Evolutionary conservation across 1,140 invertebrate genomes (phyloP).

Genomic region (Atta cephalotes): DNA sequence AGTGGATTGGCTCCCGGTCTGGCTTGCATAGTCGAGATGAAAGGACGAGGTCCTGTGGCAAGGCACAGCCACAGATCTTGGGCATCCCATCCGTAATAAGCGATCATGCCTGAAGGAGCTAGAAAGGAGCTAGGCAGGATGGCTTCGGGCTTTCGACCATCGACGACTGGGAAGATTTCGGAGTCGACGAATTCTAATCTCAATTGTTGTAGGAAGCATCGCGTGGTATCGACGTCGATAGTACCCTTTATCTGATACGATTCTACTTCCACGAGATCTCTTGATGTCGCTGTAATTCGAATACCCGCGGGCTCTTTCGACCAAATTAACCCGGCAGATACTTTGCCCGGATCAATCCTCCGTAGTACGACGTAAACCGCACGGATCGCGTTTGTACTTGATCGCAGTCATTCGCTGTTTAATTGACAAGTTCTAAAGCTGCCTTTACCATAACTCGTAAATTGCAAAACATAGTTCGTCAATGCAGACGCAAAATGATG

Average conservation of each 20-base stretch:
- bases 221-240: conserved; percentile 65
- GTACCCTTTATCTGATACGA: conserved; percentile 75
- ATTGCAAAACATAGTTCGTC: no score
- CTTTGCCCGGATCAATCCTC: conserved; percentile 9
- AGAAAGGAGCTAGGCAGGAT: background rate
- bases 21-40: conserved; percentile 30
- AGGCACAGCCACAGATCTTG: conserved; percentile 52
- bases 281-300: conserved; percentile 77
- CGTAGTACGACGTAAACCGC: background rate
- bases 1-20: conserved; percentile 52
- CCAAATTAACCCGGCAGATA: conserved; percentile 74
- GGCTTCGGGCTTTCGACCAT: conserved; percentile 65
- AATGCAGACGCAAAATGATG: no score
- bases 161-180: conserved; percentile 68
- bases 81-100: conserved; percentile 73
- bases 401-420: background rate
- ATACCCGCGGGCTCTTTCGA: conserved; percentile 77
- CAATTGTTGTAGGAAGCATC: conserved; percentile 75
- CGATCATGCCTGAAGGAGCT: conserved; percentile 69
- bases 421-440: background rate
- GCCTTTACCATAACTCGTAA: no score
- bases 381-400: background rate
- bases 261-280: conserved; percentile 60
- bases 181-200: conserved; percentile 69
- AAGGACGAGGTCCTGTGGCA: conserved; percentile 48